Base-by-base conservation (phyloP, 2,888 invertebrate species). In the Brachynemurus nebulosus region DNA sequence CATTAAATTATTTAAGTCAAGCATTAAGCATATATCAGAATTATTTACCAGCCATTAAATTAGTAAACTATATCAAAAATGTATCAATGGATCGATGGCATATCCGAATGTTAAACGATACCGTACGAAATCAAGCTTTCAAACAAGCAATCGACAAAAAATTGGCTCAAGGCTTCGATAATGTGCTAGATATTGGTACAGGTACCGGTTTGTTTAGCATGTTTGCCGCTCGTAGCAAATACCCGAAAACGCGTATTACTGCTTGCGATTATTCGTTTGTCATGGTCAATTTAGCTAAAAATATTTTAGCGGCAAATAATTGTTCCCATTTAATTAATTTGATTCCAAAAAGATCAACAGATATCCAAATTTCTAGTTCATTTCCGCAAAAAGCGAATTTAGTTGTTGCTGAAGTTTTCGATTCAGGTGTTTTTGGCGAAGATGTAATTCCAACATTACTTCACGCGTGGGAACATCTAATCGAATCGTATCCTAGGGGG, bases 21-120 rank as follows among this genome's bases (percentile, higher is more conserved):
- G 73, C 76, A 7, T 55, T 75, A 6, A 55, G 58, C 45, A 51
- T 67, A 2, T 67, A 76, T 53, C 62, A 67, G 1, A 60, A 65
- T 25, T 74, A 66, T 57, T 66, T 76, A 1, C 67, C 68, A 50
- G 75, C 76, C 11, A 74, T 77, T 54, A 76, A 76, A 56, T 80
- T 80, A 58, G 62, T 81, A 14, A 74, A 82, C 57, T 78, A 78
- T 49, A 65, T 80, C 1, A 77, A 76, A 54, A 78, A 80, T 59
- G 64, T 76, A 49, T 63, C 81, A 46, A 71, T 86, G 35, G 80
- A 82, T 48, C 65, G 85, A 41, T 88, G 88, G 86, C 86, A 88
- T 60, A 86, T 78, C 60, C 67, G 80, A 46, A 88, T 88, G 86
- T 61, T 88, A 19, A 89, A 88, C 64, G 86, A 88, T 58, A 66